Conservation (phyloP, 1,140 invertebrate species). For the Luehdorfia chinensis region DNA sequence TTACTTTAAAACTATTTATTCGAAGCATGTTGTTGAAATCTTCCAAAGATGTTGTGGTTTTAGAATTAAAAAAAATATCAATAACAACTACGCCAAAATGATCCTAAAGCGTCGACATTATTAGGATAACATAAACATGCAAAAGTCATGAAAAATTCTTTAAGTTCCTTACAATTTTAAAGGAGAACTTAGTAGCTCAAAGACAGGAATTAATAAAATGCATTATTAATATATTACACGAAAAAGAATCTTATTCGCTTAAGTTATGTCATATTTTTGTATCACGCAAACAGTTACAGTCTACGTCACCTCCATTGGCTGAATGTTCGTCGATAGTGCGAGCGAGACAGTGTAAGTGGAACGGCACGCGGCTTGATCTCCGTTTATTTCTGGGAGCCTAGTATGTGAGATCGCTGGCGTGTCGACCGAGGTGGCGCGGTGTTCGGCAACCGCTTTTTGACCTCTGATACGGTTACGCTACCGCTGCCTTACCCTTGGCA, state of each 20-base stretch:
- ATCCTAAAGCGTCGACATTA: conserved; percentile 67
- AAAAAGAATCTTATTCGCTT: conserved; percentile 25
- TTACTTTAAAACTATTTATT: too few species aligned
- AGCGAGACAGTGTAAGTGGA: conserved; percentile 33
- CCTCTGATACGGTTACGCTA: too few species aligned
- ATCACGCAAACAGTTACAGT: conserved; percentile 18
- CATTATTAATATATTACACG: conserved; percentile 18
- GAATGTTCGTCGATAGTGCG: conserved; percentile 33
- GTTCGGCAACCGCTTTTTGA: too few species aligned
- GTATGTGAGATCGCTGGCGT: conserved; percentile 69
- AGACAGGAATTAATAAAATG: neutral
- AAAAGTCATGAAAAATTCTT: conserved; percentile 57
- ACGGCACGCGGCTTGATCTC: conserved; percentile 33
- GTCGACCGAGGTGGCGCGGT: conserved; percentile 70
- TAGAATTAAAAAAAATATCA: too few species aligned
- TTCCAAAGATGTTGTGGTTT: too few species aligned
- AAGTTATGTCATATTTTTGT: conserved; percentile 22
- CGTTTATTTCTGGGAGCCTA: conserved; percentile 44
- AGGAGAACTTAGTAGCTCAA: too few species aligned
- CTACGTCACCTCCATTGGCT: conserved; percentile 13
- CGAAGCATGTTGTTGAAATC: too few species aligned
- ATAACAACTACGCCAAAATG: conserved; percentile 70
- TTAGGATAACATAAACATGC: conserved; percentile 59
- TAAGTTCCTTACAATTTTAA: conserved; percentile 32
- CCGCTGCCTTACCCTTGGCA: too few species aligned